phyloP scores from a whole-genome alignment of 2,797 vertebrate species.

The Cyprinella venusta region DNA sequence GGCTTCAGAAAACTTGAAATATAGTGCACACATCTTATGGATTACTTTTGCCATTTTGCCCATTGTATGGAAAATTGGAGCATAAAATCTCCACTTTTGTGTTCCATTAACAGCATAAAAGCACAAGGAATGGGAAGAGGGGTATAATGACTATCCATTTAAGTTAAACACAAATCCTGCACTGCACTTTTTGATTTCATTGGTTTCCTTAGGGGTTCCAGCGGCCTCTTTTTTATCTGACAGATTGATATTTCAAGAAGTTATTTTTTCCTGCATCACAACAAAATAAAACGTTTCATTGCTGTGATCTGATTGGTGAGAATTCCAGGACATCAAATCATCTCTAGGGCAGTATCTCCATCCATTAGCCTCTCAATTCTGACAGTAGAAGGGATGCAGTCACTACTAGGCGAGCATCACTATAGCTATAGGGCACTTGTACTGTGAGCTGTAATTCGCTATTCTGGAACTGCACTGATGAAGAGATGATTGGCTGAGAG shows the following conservation, averaged over 20 bases:
- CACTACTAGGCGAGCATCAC: slow-evolving; percentile 56
- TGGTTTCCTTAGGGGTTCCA: not conserved
- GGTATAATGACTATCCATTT: not conserved
- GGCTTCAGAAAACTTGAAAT: not conserved
- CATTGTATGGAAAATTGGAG: not conserved
- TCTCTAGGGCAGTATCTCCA: slow-evolving; percentile 58
- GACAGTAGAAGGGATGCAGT: slow-evolving; percentile 60
- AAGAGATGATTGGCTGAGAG: slow-evolving; percentile 57
- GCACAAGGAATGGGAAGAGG: not conserved
- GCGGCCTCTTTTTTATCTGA: not conserved
- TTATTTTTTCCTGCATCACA: not conserved
- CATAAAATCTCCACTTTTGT: not conserved
- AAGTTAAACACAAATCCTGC: not conserved
- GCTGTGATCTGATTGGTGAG: slow-evolving; percentile 62
- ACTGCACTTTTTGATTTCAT: not conserved
- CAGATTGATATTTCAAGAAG: not conserved
- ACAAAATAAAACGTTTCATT: not conserved
- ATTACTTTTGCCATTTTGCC: not conserved
- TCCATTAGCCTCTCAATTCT: slow-evolving; percentile 70
- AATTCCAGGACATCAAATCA: slow-evolving; percentile 57
- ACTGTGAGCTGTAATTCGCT: slow-evolving; percentile 66
- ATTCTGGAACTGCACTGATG: slow-evolving; percentile 58
- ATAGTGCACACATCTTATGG: not conserved
- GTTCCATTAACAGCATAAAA: not conserved
- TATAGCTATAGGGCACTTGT: slow-evolving; percentile 46